phyloP scores from a whole-genome alignment of 2,888 invertebrate genomes.

The Lamproptera curius region DNA sequence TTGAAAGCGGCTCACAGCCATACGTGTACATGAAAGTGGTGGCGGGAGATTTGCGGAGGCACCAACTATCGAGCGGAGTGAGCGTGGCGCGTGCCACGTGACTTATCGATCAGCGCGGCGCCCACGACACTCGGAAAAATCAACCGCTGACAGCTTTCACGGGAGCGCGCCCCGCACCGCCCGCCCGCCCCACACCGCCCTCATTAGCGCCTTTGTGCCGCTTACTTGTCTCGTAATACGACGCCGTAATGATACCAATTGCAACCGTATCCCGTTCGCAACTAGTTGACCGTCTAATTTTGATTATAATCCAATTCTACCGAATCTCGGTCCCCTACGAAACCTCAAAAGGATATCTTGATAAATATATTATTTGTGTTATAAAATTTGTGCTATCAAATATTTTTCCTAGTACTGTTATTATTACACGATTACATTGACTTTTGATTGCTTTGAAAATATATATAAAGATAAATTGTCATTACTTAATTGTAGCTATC shows the following conservation, averaged over 20 bases:
- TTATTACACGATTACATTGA: no score
- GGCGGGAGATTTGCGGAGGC: conserved; percentile 69
- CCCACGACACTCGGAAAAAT: conserved; percentile 77
- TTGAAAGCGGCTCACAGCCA: conserved; percentile 27
- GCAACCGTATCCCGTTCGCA: conserved; percentile 51
- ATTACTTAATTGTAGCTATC: no score
- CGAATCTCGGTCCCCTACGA: no score
- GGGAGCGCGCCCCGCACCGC: conserved; percentile 50
- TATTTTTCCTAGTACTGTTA: no score
- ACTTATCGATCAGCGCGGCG: conserved; percentile 75
- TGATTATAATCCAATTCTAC: conserved; percentile 25
- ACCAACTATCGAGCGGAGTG: conserved; percentile 51
- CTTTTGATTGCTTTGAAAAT: no score
- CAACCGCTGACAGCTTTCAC: conserved; percentile 77
- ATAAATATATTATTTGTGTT: no score
- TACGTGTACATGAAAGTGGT: conserved; percentile 43
- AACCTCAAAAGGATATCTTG: no score
- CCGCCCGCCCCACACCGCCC: conserved; percentile 45
- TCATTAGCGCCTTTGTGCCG: conserved; percentile 76
- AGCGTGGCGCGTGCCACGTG: conserved; percentile 61
- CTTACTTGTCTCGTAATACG: conserved; percentile 73
- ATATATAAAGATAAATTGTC: no score
- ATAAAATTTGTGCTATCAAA: no score
- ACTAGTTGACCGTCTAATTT: conserved; percentile 29
- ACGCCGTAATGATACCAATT: conserved; percentile 68